phyloP scores from a whole-genome alignment of 2,113 vertebrate genomes.

The Apus apus region DNA sequence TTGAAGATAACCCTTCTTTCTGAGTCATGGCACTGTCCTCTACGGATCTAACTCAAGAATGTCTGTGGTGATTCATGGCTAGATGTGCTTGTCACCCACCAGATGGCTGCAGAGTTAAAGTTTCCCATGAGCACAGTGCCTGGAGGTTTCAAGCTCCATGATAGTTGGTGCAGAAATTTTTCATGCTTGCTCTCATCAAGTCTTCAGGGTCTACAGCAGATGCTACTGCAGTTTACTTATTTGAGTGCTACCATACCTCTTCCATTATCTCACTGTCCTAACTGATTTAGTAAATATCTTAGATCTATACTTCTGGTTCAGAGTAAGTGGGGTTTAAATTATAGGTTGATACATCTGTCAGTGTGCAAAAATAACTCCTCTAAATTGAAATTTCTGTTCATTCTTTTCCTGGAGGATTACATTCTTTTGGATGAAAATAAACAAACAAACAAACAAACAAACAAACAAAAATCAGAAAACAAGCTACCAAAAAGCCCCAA shows the following conservation, averaged over 20 bases:
- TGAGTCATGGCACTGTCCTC: background rate
- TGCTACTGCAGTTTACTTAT: constrained; percentile 30
- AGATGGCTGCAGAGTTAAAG: constrained; percentile 36
- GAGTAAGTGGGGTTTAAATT: constrained; percentile 2
- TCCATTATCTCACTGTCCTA: background rate
- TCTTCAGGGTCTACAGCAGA: constrained; percentile 43
- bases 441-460: background rate
- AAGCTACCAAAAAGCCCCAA: background rate
- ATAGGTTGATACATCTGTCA: background rate
- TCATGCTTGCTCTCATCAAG: background rate
- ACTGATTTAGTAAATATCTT: constrained; percentile 40
- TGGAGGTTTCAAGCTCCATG: constrained; percentile 45
- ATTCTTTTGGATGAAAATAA: background rate
- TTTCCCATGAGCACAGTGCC: background rate
- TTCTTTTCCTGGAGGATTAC: background rate
- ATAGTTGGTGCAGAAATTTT: constrained; percentile 29
- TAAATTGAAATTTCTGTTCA: background rate
- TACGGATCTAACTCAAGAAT: background rate
- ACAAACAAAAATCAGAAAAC: no score
- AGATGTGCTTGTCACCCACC: constrained; percentile 36
- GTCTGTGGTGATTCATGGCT: constrained; percentile 41
- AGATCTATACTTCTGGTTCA: background rate
- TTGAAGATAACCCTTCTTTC: background rate
- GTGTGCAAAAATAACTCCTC: background rate
- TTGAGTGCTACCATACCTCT: background rate